Evolutionary conservation across 1,140 invertebrate species (phyloP), one percentile per base, ranked within the genome.

Genomic region (Pissodes strobi): DNA sequence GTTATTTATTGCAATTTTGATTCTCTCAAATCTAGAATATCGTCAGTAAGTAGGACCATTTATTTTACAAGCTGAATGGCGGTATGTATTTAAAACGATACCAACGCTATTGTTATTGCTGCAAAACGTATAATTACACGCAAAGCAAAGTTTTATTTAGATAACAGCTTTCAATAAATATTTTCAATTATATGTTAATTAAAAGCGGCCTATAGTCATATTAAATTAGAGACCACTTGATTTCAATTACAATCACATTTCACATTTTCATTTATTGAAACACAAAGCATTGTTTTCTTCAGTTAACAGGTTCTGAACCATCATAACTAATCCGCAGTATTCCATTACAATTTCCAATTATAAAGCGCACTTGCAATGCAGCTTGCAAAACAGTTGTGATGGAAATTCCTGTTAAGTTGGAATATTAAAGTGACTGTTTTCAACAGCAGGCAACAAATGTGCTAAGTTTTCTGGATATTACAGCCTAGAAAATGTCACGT

Each of bases 321-420:
- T 25, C 15, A 56, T 56, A 43, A 43, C 39, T 56, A 43, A 17
- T 56, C 15, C 13, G 12, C 23, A 19, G 41, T 18, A 49, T 61
- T 51, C 22, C 45, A 61, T 61, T 61, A 51, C 21, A 61, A 51
- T 61, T 61, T 61, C 58, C 58, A 61, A 61, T 61, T 61, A 61
- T 49, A 61, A 51, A 61, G 45, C 58, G 30, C 21, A 39, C 34
- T 49, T 27, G 45, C 48, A 41, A 49, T 61, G 58, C 45, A 61
- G 46, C 34, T 15, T 61, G 58, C 58, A 58, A 46, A 61, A 61
- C 56, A 59, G 56, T 49, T 39, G 56, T 52, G 58, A 61, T 61
- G 48, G 46, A 52, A 61, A 61, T 52, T 61, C 58, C 58, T 61
- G 51, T 61, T 51, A 61, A 51, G 58, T 61, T 46, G 45, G 48